phyloP scores from a whole-genome alignment of 2,797 vertebrate genomes.

The Momotus momota region DNA sequence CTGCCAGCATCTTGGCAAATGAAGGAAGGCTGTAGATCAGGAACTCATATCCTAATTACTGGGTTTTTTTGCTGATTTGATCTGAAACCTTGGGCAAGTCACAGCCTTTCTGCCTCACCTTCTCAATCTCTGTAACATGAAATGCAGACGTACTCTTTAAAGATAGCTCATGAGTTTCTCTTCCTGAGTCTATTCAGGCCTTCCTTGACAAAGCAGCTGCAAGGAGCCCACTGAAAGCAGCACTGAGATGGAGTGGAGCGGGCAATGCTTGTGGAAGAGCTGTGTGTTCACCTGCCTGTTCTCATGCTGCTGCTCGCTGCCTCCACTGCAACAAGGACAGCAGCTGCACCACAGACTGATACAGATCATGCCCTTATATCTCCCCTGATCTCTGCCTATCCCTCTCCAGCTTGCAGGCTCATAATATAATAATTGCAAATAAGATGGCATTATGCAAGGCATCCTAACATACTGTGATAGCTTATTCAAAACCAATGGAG shows the following conservation, averaged over 20 bases:
- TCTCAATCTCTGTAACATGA: not conserved
- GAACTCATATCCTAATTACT: not conserved
- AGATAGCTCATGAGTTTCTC: not conserved
- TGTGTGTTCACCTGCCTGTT: rapidly evolving
- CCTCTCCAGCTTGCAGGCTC: not conserved
- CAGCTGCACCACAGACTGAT: not conserved
- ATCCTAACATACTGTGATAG: not conserved
- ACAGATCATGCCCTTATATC: not conserved
- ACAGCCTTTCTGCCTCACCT: not conserved
- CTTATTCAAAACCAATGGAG: not conserved
- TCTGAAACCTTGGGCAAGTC: not conserved
- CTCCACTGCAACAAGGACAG: rapidly evolving
- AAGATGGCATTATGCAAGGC: not conserved
- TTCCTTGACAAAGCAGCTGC: not conserved
- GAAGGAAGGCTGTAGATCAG: not conserved
- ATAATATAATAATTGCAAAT: not conserved
- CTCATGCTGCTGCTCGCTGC: rapidly evolving
- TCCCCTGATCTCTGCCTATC: not conserved
- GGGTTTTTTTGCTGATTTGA: not conserved
- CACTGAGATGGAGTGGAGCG: not conserved
- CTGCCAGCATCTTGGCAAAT: not conserved
- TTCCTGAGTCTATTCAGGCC: not conserved
- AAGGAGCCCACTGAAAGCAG: not conserved
- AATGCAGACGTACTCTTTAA: not conserved
- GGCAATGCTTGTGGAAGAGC: rapidly evolving